Conservation (phyloP, 2,888 invertebrate genomes). For the Ferrisia virgata region DNA sequence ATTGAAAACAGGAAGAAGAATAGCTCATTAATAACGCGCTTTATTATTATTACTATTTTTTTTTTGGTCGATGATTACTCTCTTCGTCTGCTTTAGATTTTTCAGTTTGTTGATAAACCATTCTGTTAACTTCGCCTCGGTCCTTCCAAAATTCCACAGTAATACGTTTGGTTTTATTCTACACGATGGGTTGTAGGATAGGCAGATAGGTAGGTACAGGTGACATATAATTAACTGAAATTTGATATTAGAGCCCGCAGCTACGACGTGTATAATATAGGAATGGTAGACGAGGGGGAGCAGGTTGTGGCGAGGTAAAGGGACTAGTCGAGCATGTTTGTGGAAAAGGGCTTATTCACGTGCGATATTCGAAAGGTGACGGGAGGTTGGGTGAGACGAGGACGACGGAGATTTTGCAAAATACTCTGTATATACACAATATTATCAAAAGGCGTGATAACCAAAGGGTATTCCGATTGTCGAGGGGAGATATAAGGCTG, state of each 20-base stretch:
- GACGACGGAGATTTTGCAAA: background rate
- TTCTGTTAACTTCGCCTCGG: too few relatives aligned
- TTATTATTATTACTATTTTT: too few relatives aligned
- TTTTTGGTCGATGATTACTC: too few relatives aligned
- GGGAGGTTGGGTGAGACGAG: background rate
- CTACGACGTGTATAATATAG: background rate
- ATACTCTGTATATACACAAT: background rate
- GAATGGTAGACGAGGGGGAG: background rate
- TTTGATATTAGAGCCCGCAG: background rate
- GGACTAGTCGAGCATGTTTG: background rate
- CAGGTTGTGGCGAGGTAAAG: background rate
- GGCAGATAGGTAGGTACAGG: background rate
- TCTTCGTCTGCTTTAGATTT: too few relatives aligned
- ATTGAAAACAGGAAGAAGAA: too few relatives aligned
- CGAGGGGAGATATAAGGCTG: conserved; percentile 6
- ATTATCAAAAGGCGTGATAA: conserved; percentile 39
- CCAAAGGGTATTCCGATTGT: conserved; percentile 32
- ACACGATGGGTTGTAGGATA: too few relatives aligned
- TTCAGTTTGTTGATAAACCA: too few relatives aligned
- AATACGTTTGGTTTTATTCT: background rate
- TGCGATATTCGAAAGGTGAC: background rate
- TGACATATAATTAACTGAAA: background rate
- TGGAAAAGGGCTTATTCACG: background rate
- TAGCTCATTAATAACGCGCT: too few relatives aligned
- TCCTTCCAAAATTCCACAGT: background rate